Evolutionary conservation across 92 coral and sea anemone species (phyloP), one percentile per base, ranked within the genome.

Genomic region (Hydrozoanthus gracilis): DNA sequence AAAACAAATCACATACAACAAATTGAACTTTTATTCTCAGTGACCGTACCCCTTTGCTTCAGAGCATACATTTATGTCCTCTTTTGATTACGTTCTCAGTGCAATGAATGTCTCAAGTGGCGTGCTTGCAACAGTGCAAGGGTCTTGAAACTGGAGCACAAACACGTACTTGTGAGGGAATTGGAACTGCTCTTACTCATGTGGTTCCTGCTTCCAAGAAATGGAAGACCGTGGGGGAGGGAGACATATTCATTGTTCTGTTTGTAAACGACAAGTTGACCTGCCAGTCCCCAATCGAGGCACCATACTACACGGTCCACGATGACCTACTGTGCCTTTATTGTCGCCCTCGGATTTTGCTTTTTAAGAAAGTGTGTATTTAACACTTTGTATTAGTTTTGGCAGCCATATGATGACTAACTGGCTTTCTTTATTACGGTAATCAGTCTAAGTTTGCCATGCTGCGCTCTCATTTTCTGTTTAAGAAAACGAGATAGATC

Each of bases 401-500:
- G 68, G 14, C n/a, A n/a, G n/a, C 12, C 67, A n/a, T 77, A 51
- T 17, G 35, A 45, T 54, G 68, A 54, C 20, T 65, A 18, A 49
- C 49, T 39, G 49, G 15, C 15, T 13, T 44, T 6, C 14, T 20
- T 1, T 20, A 20, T 68, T 27, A 68, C 44, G 9, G 45, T 18
- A 20, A 20, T 67, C 35, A 3, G 72, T 20, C n/a, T n/a, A 67
- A 15, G 18, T 46, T 67, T n/a, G 47, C 35, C 2, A 67, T 35
- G 68, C 68, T 67, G 2, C 84, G 13, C 74, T 67, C 8, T 73
- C 82, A 44, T 88, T 93, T 76, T 74, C 92, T 35, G 92, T 87
- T 8, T 83, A 89, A 78, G 80, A 89, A 88, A 86, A 91, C 72
- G 94, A 93, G 87, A 44, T 93, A 6, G 94, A 93, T 3, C 88